Evolutionary conservation across 2,797 vertebrate species (phyloP).

Genomic region (Thunnus albacares): DNA sequence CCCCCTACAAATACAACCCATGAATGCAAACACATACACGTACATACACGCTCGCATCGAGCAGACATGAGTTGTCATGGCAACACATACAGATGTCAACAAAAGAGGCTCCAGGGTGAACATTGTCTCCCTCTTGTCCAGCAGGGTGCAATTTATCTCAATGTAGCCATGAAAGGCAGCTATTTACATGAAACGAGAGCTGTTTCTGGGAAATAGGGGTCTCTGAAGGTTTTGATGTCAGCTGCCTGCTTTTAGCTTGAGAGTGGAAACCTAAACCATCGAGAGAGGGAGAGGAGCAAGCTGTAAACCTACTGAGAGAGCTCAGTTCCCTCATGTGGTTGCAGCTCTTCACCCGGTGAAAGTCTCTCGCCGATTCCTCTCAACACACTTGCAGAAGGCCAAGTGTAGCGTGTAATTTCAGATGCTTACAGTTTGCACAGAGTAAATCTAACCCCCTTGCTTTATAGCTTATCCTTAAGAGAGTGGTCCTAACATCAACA

Average conservation of each 20-base stretch:
- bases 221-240: conserved; percentile 82
- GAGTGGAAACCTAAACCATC: conserved; percentile 81
- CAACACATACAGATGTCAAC: conserved; percentile 74
- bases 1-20: conserved; percentile 36
- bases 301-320: conserved; percentile 68
- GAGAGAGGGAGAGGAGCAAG: conserved; percentile 56
- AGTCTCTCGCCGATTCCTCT: conserved; percentile 64
- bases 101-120: conserved; percentile 68
- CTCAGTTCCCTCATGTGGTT: conserved; percentile 68
- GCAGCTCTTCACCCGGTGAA: conserved; percentile 65
- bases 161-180: conserved; percentile 76
- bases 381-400: conserved; percentile 46
- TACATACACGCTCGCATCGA: conserved; percentile 22
- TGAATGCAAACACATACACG: conserved; percentile 47
- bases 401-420: conserved; percentile 64
- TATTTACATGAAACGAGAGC: conserved; percentile 81
- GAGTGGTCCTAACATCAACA: conserved; percentile 83
- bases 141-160: conserved; percentile 80
- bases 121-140: conserved; percentile 72
- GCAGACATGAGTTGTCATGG: conserved; percentile 67
- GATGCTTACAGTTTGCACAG: conserved; percentile 71
- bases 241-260: conserved; percentile 79
- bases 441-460: conserved; percentile 74
- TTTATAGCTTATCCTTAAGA: conserved; percentile 83
- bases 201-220: conserved; percentile 80